Evolutionary conservation across 2,888 invertebrate genomes (phyloP).

Genomic region (Polydrusus cervinus): DNA sequence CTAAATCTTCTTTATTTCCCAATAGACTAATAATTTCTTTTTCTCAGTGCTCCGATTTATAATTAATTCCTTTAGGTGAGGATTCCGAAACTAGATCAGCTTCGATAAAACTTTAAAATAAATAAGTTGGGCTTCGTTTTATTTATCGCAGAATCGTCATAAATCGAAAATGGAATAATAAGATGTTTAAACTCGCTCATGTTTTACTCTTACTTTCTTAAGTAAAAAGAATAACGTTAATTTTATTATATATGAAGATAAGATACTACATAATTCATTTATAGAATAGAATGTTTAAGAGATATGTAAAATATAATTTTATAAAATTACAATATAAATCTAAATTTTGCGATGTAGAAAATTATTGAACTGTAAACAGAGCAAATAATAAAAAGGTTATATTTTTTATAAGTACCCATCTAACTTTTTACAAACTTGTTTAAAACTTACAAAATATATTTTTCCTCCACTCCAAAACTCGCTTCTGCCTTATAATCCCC

Average conservation of each 20-base stretch:
- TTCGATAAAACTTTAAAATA: background rate
- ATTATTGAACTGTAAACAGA: too few relatives aligned
- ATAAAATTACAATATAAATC: too few relatives aligned
- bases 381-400: too few relatives aligned
- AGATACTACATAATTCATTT: too few relatives aligned
- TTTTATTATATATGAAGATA: too few relatives aligned
- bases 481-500: constrained; percentile 9
- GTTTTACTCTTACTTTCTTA: too few relatives aligned
- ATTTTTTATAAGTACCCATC: constrained; percentile 6
- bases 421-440: constrained; percentile 20
- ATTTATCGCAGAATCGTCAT: background rate
- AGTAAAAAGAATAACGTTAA: too few relatives aligned
- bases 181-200: background rate
- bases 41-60: background rate
- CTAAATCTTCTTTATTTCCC: background rate
- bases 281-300: too few relatives aligned
- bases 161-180: background rate
- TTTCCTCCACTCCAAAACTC: background rate
- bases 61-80: constrained; percentile 3
- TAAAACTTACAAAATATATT: constrained; percentile 15
- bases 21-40: background rate
- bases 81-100: background rate
- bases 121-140: background rate
- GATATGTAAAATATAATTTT: too few relatives aligned
- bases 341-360: too few relatives aligned